Percentiles rank a stretch among this genome's conserved stretches.
phyloP scores from a whole-genome alignment of 53 echinoderm and acorn worm genomes.

The Luidia sarsii region DNA sequence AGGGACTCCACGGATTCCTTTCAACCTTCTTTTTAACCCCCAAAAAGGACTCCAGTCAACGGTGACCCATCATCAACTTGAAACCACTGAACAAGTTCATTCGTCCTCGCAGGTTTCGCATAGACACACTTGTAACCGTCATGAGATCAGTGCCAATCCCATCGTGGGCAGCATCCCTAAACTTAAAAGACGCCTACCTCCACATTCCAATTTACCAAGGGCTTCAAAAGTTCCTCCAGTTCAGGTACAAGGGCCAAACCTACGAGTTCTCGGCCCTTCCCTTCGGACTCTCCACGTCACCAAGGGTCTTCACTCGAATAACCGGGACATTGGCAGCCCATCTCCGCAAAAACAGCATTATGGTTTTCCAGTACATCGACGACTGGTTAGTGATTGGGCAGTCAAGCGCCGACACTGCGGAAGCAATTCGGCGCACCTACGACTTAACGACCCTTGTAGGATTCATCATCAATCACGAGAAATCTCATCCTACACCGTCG shows the following conservation, averaged over 20 bases:
- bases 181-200: conserved; percentile 48
- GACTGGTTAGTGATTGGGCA: too few relatives aligned
- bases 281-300: conserved; percentile 59
- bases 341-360: conserved; percentile 12
- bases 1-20: neutral
- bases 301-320: conserved; percentile 62
- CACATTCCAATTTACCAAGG: too few relatives aligned
- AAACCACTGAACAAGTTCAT: conserved; percentile 32
- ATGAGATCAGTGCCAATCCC: neutral
- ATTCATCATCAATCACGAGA: conserved; percentile 38
- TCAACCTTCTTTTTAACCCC: conserved; percentile 24
- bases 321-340: conserved; percentile 23
- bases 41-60: neutral
- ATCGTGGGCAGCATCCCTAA: conserved; percentile 16
- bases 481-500: neutral
- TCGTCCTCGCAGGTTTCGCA: conserved; percentile 11
- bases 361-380: too few relatives aligned
- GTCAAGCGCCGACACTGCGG: neutral
- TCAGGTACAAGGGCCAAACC: too few relatives aligned
- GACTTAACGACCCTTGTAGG: neutral
- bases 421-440: too few relatives aligned
- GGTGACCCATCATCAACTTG: conserved; percentile 43
- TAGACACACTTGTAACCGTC: conserved; percentile 25
- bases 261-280: too few relatives aligned
- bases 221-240: too few relatives aligned